Evolutionary conservation across 2,888 invertebrate species (phyloP).

Genomic region (Caenorhabditis drosophilae): DNA sequence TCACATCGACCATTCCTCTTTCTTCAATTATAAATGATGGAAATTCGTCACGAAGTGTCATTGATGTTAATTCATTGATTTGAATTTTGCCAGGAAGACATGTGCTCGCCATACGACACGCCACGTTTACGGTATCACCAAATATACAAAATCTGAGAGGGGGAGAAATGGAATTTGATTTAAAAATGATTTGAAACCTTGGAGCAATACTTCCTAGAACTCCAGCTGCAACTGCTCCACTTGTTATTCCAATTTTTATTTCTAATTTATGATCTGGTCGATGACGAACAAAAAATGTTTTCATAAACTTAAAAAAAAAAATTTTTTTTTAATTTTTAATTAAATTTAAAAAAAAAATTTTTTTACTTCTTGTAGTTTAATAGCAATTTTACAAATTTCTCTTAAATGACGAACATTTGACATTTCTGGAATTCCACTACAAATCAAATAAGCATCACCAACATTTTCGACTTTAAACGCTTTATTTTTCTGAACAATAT

Average conservation of each 20-base stretch:
- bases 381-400: conserved; percentile 40
- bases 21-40: conserved; percentile 42
- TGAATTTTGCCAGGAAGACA: conserved; percentile 45
- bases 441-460: conserved; percentile 51
- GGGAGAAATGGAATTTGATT: no score
- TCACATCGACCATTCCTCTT: conserved; percentile 47
- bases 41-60: conserved; percentile 29
- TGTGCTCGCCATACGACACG: conserved; percentile 51
- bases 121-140: conserved; percentile 53
- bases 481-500: conserved; percentile 41
- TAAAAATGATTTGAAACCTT: no score
- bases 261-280: conserved; percentile 35
- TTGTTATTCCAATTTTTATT: conserved; percentile 46
- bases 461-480: conserved; percentile 57
- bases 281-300: conserved; percentile 41
- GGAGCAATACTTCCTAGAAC: conserved; percentile 51
- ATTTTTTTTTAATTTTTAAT: background rate
- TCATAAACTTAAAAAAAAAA: conserved; percentile 29
- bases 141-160: conserved; percentile 50
- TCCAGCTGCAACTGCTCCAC: conserved; percentile 51
- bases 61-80: conserved; percentile 36
- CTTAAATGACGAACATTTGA: conserved; percentile 33
- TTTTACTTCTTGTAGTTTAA: conserved; percentile 40
- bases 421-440: conserved; percentile 51
- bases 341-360: background rate